A percentile compares a stretch with the other conserved stretches of the same genome.
phyloP scores from a whole-genome alignment of 2,113 vertebrate genomes.

The Genyomyrus donnyi region DNA sequence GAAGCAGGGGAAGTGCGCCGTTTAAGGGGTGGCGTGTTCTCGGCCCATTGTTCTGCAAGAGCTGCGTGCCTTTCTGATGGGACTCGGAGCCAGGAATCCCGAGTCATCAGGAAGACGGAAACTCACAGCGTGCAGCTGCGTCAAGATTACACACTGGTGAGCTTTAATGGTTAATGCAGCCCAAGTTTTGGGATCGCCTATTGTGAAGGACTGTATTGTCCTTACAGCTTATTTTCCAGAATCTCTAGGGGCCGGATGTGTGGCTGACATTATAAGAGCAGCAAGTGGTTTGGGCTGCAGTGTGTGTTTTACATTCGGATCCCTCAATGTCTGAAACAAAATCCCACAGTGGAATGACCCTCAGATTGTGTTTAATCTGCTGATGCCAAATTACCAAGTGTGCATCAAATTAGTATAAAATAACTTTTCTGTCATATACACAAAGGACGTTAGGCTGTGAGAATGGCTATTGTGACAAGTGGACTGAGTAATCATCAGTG shows the following conservation, averaged over 20 bases:
- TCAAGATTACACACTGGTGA: neutral
- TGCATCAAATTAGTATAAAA: neutral
- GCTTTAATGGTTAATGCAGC: neutral
- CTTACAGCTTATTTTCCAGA: neutral
- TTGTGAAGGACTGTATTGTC: constrained; percentile 1
- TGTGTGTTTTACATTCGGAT: neutral
- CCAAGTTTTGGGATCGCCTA: neutral
- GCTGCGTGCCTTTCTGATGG: constrained; percentile 1
- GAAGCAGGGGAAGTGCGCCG: neutral
- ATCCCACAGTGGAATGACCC: neutral
- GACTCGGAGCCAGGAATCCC: neutral
- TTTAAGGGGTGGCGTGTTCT: neutral
- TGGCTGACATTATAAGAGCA: neutral
- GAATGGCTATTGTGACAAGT: neutral
- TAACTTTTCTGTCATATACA: neutral
- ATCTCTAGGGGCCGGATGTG: neutral
- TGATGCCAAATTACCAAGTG: neutral
- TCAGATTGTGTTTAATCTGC: neutral
- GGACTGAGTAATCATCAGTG: neutral
- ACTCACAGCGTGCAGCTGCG: neutral
- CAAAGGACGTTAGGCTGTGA: neutral
- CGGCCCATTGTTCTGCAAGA: constrained; percentile 8
- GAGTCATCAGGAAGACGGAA: constrained; percentile 13
- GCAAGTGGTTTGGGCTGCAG: neutral
- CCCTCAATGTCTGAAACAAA: neutral